phyloP scores from a whole-genome alignment of 2,888 invertebrate species.

The Monoplex corrugatus region DNA sequence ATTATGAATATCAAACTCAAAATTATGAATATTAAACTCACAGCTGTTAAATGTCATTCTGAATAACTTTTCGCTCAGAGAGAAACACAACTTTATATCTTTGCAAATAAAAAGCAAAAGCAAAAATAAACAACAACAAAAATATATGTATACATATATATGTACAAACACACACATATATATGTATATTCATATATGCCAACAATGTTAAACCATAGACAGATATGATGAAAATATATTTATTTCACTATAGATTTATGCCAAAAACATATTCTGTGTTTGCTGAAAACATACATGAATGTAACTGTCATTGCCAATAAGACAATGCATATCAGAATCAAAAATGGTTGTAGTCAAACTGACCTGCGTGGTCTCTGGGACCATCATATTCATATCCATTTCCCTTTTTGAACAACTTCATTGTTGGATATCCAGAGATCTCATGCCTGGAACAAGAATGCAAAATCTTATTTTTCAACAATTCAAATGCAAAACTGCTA shows the following conservation, averaged over 20 bases:
- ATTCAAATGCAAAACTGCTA: too few species aligned
- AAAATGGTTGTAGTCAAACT: constrained; percentile 35
- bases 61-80: too few species aligned
- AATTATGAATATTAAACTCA: not conserved
- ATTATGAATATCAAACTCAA: not conserved
- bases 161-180: not conserved
- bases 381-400: constrained; percentile 77
- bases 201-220: too few species aligned
- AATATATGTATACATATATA: not conserved
- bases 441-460: constrained; percentile 76
- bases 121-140: too few species aligned
- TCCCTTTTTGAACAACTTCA: constrained; percentile 82
- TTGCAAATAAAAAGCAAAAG: too few species aligned
- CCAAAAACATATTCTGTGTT: too few species aligned
- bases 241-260: too few species aligned
- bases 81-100: too few species aligned
- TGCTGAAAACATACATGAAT: too few species aligned
- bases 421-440: constrained; percentile 84
- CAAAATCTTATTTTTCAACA: not conserved
- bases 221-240: too few species aligned
- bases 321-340: not conserved
- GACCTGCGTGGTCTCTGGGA: constrained; percentile 74
- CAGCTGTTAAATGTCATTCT: too few species aligned
- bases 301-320: not conserved
- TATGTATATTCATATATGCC: too few species aligned